Base-by-base conservation (phyloP, 1,140 invertebrate species). In the Anadara kagoshimensis region DNA sequence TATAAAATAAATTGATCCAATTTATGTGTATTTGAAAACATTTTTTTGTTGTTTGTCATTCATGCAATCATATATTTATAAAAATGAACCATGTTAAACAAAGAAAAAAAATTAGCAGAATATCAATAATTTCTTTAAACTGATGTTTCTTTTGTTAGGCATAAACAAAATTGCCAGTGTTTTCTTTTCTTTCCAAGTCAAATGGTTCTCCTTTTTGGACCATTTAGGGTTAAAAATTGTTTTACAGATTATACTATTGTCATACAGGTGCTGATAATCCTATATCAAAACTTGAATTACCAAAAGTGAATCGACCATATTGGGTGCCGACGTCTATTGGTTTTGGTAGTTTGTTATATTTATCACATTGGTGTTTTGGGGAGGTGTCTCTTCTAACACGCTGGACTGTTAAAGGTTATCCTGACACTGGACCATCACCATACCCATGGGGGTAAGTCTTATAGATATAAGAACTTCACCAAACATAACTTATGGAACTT, bases 341-440 rank as follows among this genome's bases (percentile, higher is more conserved):
- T 7, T 86, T 88, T 69, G 88, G 88, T 14, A 89, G 86, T 77
- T 73, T 89, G 12, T 59, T 89, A 20, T 89, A 80, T 70, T 65
- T 87, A n/a, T 84, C 84, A 41, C 82, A 87, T 54, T 82, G 81
- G 80, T 78, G 83, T 54, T 89, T 87, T 83, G 86, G 86, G 36
- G 88, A 89, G 68, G 85, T 83, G 4, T 89, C 88, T 3, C 62
- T 89, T 11, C 73, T 89, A 2, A 80, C 79, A 18, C 71, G 88
- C 45, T 89, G 88, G 88, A 78, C 81, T 1, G 86, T 87, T 11
- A 81, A 62, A 20, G 83, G 83, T 2, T 89, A 87, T 69, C 88
- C 88, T 20, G 69, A 86, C 51, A 63, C 71, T 69, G 88, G 88
- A 45, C 88, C 88, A 12, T 41, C 67, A 20, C 88, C 87, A 22